These are phyloP conservation scores for Drosophila monieri DNA, from an alignment of 2,888 invertebrate species.

Conservation along the genomic window DNA sequence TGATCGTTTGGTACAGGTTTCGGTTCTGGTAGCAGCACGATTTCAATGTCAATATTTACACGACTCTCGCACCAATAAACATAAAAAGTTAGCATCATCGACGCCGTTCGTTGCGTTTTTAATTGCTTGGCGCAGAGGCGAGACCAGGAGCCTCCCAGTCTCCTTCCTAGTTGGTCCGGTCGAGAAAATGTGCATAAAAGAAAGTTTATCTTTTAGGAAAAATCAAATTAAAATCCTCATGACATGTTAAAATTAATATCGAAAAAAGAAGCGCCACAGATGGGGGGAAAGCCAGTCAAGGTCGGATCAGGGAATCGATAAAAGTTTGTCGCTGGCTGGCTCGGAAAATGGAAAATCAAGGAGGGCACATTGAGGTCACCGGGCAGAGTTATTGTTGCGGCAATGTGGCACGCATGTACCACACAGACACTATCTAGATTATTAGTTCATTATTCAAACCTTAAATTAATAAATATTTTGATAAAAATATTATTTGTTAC, in stretches of 20 bases:
- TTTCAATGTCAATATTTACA: conserved; percentile 76
- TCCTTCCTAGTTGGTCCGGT: conserved; percentile 38
- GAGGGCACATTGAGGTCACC: conserved; percentile 42
- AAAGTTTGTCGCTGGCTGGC: conserved; percentile 41
- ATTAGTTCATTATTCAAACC: too few relatives aligned
- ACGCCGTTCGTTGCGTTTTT: conserved; percentile 31
- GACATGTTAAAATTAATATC: conserved; percentile 39
- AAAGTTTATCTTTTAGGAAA: conserved; percentile 41
- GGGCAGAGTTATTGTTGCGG: conserved; percentile 22
- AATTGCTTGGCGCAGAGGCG: conserved; percentile 14
- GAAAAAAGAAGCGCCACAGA: conserved; percentile 22
- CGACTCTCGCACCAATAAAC: conserved; percentile 48
- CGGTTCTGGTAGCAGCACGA: conserved; percentile 42
- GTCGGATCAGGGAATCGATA: conserved; percentile 65
- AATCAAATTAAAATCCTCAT: conserved; percentile 40
- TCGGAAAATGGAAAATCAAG: conserved; percentile 32
- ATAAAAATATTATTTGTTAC: conserved; percentile 45
- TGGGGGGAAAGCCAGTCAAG: conserved; percentile 42
- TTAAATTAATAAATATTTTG: not conserved
- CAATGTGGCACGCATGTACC: conserved; percentile 18
- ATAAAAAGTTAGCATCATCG: conserved; percentile 42
- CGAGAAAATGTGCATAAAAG: conserved; percentile 36
- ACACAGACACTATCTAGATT: not conserved
- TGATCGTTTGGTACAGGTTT: conserved; percentile 25
- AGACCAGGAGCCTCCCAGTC: too few relatives aligned